Evolutionary conservation across 2,888 invertebrate species (phyloP), one percentile per base, ranked within the genome.

Genomic region (Apamea monoglypha): DNA sequence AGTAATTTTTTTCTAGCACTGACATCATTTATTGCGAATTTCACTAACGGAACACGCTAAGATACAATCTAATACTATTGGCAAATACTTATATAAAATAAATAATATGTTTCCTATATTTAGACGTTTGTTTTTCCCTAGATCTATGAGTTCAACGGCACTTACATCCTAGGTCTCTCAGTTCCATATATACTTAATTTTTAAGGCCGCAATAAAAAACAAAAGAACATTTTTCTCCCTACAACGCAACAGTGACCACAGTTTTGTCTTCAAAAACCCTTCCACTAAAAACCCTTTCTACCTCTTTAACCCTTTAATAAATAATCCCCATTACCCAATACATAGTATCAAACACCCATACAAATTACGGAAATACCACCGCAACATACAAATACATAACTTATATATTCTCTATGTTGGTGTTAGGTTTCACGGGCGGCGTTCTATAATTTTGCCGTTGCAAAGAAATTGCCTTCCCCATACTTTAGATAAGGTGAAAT

Each of bases 381-480:
- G 32, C 47, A 29, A 77, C 53, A 77, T 76, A 83, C 68, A 68
- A 63, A 63, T 69, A 75, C 66, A 80, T 80, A 71, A 69, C 8
- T 64, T 68, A 80, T 70, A 29, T 82, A 82, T 68, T 66, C 59
- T 67, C 40, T 75, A 80, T 21, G 73, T 4, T 74, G 90, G 93
- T 92, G 92, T 94, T 90, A 90, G 82, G 92, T 94, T 93, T 91
- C 92, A 87, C 91, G 87, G 90, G 79, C 85, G 82, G 81, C 88
- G 87, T 92, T 90, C 91, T 92, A 92, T 94, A 94, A 94, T 93
- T 94, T 92, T 87, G 90, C 92, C 84, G 88, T 84, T 86, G 91
- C 89, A 93, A 94, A 94, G 94, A 94, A 94, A 94, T 94, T 92
- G 91, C 94, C 85, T 91, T 79, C 76, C 40, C 79, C 74, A 44